These are phyloP conservation scores for Acheta domesticus DNA, from an alignment of 2,888 invertebrate species.

Conservation along the genomic window DNA sequence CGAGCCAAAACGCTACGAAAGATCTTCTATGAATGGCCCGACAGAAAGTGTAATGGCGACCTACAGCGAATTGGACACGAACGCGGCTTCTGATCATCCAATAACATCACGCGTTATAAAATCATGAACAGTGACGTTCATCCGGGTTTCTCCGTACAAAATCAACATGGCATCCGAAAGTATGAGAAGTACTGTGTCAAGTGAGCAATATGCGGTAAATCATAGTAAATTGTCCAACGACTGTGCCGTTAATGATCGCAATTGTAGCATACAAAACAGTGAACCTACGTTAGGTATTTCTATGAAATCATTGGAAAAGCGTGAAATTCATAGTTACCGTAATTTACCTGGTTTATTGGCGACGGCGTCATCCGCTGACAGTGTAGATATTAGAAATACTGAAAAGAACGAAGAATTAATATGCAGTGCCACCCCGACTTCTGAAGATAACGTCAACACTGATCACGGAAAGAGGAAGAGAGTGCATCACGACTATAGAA, in stretches of 20 bases:
- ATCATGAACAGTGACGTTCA: background rate
- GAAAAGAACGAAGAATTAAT: constrained; percentile 33
- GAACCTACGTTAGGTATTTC: constrained; percentile 33
- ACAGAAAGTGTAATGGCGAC: constrained; percentile 26
- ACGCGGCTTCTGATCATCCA: constrained; percentile 31
- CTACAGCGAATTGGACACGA: constrained; percentile 27
- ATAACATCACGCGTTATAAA: constrained; percentile 25
- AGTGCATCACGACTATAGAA: constrained; percentile 51
- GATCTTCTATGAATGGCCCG: constrained; percentile 25
- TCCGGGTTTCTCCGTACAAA: constrained; percentile 40
- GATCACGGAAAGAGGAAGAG: constrained; percentile 52
- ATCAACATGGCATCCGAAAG: constrained; percentile 51
- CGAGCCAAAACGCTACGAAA: constrained; percentile 22
- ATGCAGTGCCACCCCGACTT: constrained; percentile 30
- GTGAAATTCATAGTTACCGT: constrained; percentile 36
- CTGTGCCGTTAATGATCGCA: constrained; percentile 30
- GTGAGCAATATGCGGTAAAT: constrained; percentile 40
- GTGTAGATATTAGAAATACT: constrained; percentile 32
- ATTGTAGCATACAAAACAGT: constrained; percentile 29
- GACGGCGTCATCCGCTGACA: constrained; percentile 38
- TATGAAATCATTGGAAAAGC: constrained; percentile 36
- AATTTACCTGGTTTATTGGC: constrained; percentile 39
- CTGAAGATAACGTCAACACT: constrained; percentile 30
- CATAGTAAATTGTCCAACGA: constrained; percentile 29
- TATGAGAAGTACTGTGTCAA: constrained; percentile 48